Conservation (phyloP, 2,113 vertebrate species). For the Lagenorhynchus albirostris region DNA sequence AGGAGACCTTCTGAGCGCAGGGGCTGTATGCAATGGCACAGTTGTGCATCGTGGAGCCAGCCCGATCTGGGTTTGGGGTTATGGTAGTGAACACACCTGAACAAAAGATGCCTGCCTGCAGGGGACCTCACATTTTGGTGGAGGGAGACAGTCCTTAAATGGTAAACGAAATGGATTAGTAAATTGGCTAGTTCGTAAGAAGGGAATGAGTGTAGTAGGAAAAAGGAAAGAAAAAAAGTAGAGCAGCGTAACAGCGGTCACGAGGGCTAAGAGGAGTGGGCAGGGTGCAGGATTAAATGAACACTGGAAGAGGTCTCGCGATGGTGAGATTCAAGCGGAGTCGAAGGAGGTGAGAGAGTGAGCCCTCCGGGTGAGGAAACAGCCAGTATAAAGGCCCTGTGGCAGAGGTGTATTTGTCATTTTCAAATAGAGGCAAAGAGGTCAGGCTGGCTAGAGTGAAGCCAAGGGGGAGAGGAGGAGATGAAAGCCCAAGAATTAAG, state of each 20-base stretch:
- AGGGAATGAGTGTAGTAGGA: fast-evolving
- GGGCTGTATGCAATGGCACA: fast-evolving
- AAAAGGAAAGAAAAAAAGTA: not conserved
- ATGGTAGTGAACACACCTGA: not conserved
- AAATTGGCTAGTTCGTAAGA: not conserved
- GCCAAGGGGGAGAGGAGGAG: not conserved
- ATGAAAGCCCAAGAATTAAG: not conserved
- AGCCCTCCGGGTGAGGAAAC: too few species aligned
- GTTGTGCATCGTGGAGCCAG: not conserved
- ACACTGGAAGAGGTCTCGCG: not conserved
- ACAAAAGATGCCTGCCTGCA: not conserved
- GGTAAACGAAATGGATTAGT: not conserved
- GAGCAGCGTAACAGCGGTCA: not conserved
- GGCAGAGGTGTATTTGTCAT: not conserved
- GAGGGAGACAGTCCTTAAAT: not conserved
- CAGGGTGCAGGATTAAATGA: not conserved
- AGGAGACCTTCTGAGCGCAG: not conserved
- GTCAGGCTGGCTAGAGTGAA: not conserved
- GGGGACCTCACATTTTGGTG: not conserved
- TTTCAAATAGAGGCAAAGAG: not conserved
- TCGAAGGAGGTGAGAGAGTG: not conserved
- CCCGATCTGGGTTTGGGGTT: not conserved
- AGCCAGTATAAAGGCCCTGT: not conserved
- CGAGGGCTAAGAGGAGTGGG: not conserved
- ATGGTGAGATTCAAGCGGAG: not conserved